Percentiles rank a stretch among this genome's conserved stretches.
Evolutionary conservation across 2,888 invertebrate species (phyloP).

Genomic region (Microchrysa polita): DNA sequence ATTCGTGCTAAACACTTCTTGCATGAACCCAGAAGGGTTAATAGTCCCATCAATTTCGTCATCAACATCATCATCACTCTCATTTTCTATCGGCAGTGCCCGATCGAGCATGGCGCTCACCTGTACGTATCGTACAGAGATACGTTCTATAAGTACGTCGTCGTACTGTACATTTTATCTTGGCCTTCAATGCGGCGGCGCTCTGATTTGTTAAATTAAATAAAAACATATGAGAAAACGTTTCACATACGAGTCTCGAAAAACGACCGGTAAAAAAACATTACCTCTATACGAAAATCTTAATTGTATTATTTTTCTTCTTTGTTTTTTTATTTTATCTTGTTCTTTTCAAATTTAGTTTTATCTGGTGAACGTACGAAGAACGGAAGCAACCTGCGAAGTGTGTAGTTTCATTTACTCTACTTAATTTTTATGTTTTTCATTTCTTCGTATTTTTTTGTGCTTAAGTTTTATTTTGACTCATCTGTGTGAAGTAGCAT

Average conservation of each 20-base stretch:
- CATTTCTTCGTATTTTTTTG: conserved; percentile 8
- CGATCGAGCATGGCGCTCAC: conserved; percentile 15
- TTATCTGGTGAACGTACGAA: conserved; percentile 12
- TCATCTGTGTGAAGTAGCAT: not conserved
- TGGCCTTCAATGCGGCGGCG: conserved; percentile 39
- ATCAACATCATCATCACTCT: conserved; percentile 16
- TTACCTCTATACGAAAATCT: conserved; percentile 24
- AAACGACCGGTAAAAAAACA: conserved; percentile 34
- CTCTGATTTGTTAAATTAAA: conserved; percentile 29
- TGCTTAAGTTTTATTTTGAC: not conserved
- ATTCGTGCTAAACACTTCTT: too few species aligned
- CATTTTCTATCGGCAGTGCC: conserved; percentile 16
- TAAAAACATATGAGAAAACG: conserved; percentile 37
- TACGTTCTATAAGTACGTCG: not conserved
- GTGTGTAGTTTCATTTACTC: conserved; percentile 7
- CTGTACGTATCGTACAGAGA: conserved; percentile 22
- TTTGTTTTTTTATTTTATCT: too few species aligned
- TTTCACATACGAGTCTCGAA: conserved; percentile 28
- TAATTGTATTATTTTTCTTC: conserved; percentile 23
- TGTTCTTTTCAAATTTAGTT: conserved; percentile 13
- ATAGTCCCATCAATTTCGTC: conserved; percentile 8
- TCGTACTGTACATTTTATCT: too few species aligned
- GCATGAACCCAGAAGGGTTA: conserved; percentile 19
- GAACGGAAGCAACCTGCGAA: conserved; percentile 24
- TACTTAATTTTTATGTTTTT: not conserved